Conservation (phyloP, 1,140 invertebrate genomes). For the Steinernema khuongi region DNA sequence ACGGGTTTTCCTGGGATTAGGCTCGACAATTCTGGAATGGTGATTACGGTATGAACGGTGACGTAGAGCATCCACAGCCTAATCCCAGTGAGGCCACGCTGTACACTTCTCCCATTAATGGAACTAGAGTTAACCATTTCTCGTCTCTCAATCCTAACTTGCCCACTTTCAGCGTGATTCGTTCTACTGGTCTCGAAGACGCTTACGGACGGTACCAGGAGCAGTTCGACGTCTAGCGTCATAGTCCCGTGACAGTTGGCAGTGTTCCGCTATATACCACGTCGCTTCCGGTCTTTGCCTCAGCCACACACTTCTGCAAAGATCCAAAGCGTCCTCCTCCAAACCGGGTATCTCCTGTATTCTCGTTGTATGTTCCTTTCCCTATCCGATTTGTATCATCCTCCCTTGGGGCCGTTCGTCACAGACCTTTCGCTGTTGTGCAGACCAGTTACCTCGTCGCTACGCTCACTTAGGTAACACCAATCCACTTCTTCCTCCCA, state of each 20-base stretch:
- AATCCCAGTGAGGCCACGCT: no score
- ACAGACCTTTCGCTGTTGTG: background rate
- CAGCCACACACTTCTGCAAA: no score
- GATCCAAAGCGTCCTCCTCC: no score
- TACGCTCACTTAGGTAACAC: background rate
- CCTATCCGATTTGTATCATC: background rate
- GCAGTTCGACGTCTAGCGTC: conserved; percentile 4
- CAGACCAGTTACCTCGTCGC: background rate
- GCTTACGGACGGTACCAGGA: conserved; percentile 13
- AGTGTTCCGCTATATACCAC: background rate
- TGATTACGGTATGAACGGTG: no score
- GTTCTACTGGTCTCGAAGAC: background rate
- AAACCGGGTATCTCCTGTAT: background rate
- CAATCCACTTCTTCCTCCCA: background rate
- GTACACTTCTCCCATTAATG: no score
- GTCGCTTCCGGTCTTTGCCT: no score
- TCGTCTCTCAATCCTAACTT: no score
- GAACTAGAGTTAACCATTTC: no score
- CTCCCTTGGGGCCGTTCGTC: background rate
- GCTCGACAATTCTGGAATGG: background rate
- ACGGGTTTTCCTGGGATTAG: background rate
- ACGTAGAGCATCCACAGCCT: no score
- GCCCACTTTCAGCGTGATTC: background rate
- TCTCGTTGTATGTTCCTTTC: background rate
- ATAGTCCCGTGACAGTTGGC: background rate